Base-by-base conservation (phyloP, 1,140 invertebrate species). In the Teleogryllus occipitalis region DNA sequence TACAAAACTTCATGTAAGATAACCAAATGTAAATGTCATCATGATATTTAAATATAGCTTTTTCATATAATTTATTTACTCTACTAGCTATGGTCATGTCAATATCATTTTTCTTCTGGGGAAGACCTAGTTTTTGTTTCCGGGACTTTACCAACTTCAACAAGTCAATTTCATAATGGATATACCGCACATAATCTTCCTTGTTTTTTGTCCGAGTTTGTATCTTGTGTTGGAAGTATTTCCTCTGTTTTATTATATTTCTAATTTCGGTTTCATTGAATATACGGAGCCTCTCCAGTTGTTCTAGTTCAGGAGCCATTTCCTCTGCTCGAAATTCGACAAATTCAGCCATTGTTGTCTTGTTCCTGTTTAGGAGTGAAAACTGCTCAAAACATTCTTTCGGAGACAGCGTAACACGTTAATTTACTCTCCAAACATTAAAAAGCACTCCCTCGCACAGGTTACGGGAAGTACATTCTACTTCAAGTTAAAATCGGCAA, bases 181-280 rank as follows among this genome's bases (percentile, higher is more conserved):
- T 92, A 81, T 94, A 94, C 79, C 89, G 87, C 12, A 93, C 85
- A 85, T 88, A 93, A 84, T 94, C 92, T 82, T 93, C 90, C 85
- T 93, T 93, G 39, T 85, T 85, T 85, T 93, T 93, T 4, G 88
- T 87, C 82, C 87, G 86, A 79, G 90, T 87, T 82, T 93, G 90
- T 80, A 94, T 87, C 86, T 90, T 92, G 82, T 94, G 93, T 84
- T 94, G 93, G 85, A 90, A 90, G 79, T 90, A 88, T 82, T 90
- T 91, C 18, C 91, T 86, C 84, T 91, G 93, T 82, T 90, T 91
- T 27, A 90, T 87, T 80, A 94, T 93, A 81, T 88, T 88, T 82
- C 92, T 89, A 84, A 92, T 90, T 89, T 94, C 93, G 80, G 88
- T 87, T 81, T 88, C 88, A n/a, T 88, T 87, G 82, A 93, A 94